phyloP scores from a whole-genome alignment of 2,888 invertebrate species.

The Trachelus troglodyta region DNA sequence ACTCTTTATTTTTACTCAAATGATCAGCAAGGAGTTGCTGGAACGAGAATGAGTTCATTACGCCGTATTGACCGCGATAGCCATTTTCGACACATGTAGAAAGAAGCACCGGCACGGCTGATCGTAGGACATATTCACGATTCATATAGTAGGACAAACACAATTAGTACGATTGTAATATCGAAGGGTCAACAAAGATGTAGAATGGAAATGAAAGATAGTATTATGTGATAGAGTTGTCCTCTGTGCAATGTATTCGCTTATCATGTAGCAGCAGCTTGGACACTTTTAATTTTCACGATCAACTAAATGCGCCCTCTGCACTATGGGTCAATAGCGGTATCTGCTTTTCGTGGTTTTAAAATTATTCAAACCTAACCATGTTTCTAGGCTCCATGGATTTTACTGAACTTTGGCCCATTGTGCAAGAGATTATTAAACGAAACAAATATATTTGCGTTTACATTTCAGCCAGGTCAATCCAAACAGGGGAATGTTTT shows the following conservation, averaged over 20 bases:
- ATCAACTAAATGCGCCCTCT: background rate
- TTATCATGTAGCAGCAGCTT: background rate
- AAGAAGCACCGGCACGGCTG: background rate
- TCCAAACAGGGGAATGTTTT: slow-evolving; percentile 14
- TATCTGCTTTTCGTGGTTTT: no score
- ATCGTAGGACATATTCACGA: background rate
- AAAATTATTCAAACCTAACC: no score
- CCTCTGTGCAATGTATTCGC: background rate
- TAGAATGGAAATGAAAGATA: background rate
- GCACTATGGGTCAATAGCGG: background rate
- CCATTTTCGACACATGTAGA: background rate
- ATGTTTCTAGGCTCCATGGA: background rate
- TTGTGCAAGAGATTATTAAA: background rate
- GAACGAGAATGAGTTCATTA: background rate
- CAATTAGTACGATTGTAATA: background rate
- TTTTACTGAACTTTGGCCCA: background rate
- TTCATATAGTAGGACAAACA: background rate
- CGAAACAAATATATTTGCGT: background rate
- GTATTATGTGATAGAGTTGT: background rate
- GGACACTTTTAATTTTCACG: background rate
- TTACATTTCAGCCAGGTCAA: slow-evolving; percentile 14
- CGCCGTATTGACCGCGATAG: background rate
- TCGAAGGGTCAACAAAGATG: background rate
- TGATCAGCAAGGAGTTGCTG: background rate
- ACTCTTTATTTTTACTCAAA: background rate